These are phyloP conservation scores for Dendroctonus ponderosae DNA, from an alignment of 1,140 invertebrate genomes.

Conservation along the genomic window DNA sequence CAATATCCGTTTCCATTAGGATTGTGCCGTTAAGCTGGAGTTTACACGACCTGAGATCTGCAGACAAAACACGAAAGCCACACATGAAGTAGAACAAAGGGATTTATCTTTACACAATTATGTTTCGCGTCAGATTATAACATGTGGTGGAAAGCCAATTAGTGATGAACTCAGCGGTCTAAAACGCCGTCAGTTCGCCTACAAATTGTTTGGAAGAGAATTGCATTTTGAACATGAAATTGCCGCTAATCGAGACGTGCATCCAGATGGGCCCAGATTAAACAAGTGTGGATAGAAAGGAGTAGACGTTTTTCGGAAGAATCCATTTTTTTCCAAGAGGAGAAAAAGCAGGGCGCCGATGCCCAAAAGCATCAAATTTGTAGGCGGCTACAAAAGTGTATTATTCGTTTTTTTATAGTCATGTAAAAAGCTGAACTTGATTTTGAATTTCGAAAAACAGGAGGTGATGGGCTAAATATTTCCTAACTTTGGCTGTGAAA, in stretches of 20 bases:
- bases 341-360: no score
- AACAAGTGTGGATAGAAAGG: no score
- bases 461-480: no score
- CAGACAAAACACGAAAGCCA: slow-evolving; percentile 27
- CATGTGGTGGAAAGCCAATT: slow-evolving; percentile 49
- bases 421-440: no score
- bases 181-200: slow-evolving; percentile 42
- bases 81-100: slow-evolving; percentile 44
- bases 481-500: no score
- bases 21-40: slow-evolving; percentile 8
- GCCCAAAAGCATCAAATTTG: no score
- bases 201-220: slow-evolving; percentile 31
- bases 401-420: no score
- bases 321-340: no score
- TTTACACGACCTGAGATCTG: slow-evolving; percentile 21
- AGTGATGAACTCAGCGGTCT: slow-evolving; percentile 44
- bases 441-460: no score
- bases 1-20: not conserved
- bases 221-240: not conserved
- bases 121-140: slow-evolving; percentile 49
- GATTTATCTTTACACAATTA: slow-evolving; percentile 48
- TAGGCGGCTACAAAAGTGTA: no score
- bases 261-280: slow-evolving; percentile 5
- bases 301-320: no score
- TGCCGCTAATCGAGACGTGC: no score